Evolutionary conservation across 2,797 vertebrate genomes (phyloP), one percentile per base, ranked within the genome.

Genomic region (Apogon hyalosoma): DNA sequence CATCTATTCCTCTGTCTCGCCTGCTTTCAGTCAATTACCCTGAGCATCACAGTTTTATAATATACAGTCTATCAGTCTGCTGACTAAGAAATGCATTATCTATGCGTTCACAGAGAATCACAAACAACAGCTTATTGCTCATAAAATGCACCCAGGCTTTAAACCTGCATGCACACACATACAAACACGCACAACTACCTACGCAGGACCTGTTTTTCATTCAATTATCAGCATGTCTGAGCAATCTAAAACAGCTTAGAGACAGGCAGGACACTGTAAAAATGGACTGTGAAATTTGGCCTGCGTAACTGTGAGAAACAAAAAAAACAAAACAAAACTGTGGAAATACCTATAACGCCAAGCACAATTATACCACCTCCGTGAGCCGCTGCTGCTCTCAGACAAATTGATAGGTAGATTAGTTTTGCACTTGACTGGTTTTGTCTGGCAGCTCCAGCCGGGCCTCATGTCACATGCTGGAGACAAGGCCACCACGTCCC

Each of bases 361-460:
- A 70, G 70, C 49, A 71, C 82, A 87, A 88, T 90, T 84, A 88
- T 74, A 79, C 76, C 83, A 73, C 84, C 82, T 73, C 76, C 11
- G 61, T 70, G 69, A 79, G 79, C 77, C 80, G 81, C 68, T 66
- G 80, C 75, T 53, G 79, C 80, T 60, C 88, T 82, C 74, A 76
- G 77, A 88, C 85, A 90, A 92, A 91, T 86, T 73, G 86, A 86
- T 77, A 75, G 82, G 87, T 85, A 87, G 88, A 93, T 92, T 88
- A 86, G 86, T 85, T 92, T 90, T 88, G 83, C 90, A 85, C 87
- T 87, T 86, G 73, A 82, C 83, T 89, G 87, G 82, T 82, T 91
- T 77, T 59, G 86, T 87, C 82, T 88, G 87, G 85, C 79, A 86
- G 86, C 70, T 38, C 33, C 16, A 69, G 79, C 51, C 57, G 28